Evolutionary conservation across 2,888 invertebrate species (phyloP).

Genomic region (Pyrrhia umbra): DNA sequence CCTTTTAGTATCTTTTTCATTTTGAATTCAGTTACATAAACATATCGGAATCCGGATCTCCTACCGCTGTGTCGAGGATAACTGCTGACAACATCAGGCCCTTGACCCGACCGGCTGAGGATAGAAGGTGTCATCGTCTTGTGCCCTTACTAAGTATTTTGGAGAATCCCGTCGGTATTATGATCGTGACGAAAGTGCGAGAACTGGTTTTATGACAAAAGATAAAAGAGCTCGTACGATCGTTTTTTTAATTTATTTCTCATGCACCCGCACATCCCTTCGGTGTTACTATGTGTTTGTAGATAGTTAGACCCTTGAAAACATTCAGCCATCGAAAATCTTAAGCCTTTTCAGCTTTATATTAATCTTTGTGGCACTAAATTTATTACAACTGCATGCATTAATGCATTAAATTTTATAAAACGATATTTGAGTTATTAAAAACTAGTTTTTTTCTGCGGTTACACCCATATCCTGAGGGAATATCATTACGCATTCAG

Average conservation of each 20-base stretch:
- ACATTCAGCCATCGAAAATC: too few relatives aligned
- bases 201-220: conserved; percentile 38
- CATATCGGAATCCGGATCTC: conserved; percentile 22
- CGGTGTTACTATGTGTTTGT: too few relatives aligned
- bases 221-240: background rate
- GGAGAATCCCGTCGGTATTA: conserved; percentile 15
- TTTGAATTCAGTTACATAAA: background rate
- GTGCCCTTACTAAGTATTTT: conserved; percentile 25
- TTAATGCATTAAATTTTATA: too few relatives aligned
- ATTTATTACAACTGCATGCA: too few relatives aligned
- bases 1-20: background rate
- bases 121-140: conserved; percentile 18
- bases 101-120: conserved; percentile 41
- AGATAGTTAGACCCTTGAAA: too few relatives aligned
- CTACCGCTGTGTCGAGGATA: conserved; percentile 32
- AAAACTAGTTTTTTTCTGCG: too few relatives aligned
- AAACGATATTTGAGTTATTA: too few relatives aligned
- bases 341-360: too few relatives aligned
- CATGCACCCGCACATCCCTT: too few relatives aligned
- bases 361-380: too few relatives aligned
- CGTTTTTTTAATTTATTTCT: background rate
- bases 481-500: too few relatives aligned
- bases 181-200: conserved; percentile 17
- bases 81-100: conserved; percentile 38
- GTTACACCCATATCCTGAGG: too few relatives aligned